A percentile compares a stretch with the other conserved stretches of the same genome.
These are phyloP conservation scores for Oscheius myriophilus DNA, from an alignment of 2,888 invertebrate species.

Conservation along the genomic window DNA sequence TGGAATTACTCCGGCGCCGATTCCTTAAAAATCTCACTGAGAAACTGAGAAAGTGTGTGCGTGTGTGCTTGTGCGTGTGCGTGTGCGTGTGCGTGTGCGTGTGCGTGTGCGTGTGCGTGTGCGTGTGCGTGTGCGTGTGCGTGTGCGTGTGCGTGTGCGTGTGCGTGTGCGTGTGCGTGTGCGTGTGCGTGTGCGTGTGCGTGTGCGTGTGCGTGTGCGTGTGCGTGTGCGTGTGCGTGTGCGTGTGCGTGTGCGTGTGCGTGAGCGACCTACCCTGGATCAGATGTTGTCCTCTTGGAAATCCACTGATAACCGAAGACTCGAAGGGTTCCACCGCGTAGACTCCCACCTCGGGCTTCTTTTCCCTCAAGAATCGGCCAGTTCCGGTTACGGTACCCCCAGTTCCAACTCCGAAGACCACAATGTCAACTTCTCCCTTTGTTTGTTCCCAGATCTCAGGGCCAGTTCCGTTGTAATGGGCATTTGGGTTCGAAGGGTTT, in stretches of 20 bases:
- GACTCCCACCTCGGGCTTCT: conserved; percentile 42
- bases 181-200: too few species aligned
- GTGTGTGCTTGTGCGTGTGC: too few species aligned
- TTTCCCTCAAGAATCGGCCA: conserved; percentile 44
- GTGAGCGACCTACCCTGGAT: conserved; percentile 53
- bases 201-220: too few species aligned
- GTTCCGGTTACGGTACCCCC: conserved; percentile 61
- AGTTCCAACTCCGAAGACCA: conserved; percentile 64
- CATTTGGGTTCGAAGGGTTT: conserved; percentile 63
- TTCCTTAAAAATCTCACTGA: conserved; percentile 32
- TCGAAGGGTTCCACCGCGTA: conserved; percentile 55
- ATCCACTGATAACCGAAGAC: conserved; percentile 50
- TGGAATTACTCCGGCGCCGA: conserved; percentile 56
- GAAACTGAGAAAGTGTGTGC: too few species aligned
- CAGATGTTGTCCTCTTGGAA: conserved; percentile 40
- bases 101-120: too few species aligned
- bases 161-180: too few species aligned
- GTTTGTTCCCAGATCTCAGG: conserved; percentile 69
- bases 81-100: too few species aligned
- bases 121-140: too few species aligned
- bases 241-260: too few species aligned
- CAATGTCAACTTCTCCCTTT: conserved; percentile 63
- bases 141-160: too few species aligned
- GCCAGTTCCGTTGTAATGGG: conserved; percentile 66
- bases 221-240: too few species aligned